phyloP scores from a whole-genome alignment of 2,888 invertebrate genomes.

The Polydrusus tereticollis region DNA sequence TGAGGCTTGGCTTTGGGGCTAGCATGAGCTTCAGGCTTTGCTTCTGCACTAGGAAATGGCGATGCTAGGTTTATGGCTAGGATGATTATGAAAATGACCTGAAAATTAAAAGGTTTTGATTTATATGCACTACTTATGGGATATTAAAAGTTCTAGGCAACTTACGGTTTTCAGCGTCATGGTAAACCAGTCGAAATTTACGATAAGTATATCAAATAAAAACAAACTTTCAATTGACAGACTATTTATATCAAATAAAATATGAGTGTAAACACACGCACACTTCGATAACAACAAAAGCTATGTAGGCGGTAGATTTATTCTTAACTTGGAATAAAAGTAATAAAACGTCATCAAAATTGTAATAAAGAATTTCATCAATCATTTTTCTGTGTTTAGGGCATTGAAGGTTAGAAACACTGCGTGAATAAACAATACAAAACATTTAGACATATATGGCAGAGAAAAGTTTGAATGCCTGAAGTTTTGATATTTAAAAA shows the following conservation, averaged over 20 bases:
- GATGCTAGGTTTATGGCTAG: slow-evolving; percentile 47
- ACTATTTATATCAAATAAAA: too few species aligned
- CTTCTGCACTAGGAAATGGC: slow-evolving; percentile 47
- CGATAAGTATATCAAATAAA: too few species aligned
- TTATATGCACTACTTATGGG: too few species aligned
- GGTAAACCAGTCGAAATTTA: too few species aligned
- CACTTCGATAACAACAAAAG: not conserved
- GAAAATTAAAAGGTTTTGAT: too few species aligned
- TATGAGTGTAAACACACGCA: too few species aligned
- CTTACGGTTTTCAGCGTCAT: too few species aligned
- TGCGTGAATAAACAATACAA: not conserved
- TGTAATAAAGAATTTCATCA: not conserved
- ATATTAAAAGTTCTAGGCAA: too few species aligned
- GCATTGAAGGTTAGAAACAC: not conserved
- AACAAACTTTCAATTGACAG: too few species aligned
- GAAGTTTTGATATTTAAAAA: too few species aligned
- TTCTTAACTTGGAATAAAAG: not conserved
- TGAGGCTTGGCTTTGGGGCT: slow-evolving; percentile 24
- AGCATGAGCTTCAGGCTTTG: slow-evolving; percentile 27
- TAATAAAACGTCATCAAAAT: not conserved
- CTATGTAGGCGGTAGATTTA: not conserved
- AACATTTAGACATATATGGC: too few species aligned
- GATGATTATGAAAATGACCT: slow-evolving; percentile 46
- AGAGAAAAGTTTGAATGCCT: too few species aligned
- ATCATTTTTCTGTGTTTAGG: not conserved